Evolutionary conservation across 2,797 vertebrate species (phyloP).

Genomic region (Trachops cirrhosus): DNA sequence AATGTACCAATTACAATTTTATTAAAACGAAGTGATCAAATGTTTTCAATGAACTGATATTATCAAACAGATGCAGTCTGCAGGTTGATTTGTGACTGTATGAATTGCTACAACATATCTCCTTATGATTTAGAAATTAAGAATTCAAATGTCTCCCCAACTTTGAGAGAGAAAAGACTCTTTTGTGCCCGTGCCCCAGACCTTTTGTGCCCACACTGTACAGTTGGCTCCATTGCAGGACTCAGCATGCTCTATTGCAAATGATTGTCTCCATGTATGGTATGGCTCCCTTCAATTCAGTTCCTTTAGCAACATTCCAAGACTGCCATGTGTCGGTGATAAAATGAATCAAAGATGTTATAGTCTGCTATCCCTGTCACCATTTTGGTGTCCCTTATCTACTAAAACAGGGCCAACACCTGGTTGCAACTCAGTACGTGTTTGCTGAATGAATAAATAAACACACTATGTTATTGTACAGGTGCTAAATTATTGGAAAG

Average conservation of each 20-base stretch:
- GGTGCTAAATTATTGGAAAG: background rate
- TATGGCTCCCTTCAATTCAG: background rate
- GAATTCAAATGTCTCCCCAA: background rate
- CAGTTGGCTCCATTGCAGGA: too few species aligned
- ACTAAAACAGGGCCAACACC: background rate
- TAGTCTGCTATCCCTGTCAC: background rate
- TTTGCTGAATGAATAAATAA: slow-evolving; percentile 15
- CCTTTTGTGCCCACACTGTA: background rate
- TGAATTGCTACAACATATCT: background rate
- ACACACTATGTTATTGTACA: background rate
- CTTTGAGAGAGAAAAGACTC: background rate
- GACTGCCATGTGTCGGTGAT: background rate
- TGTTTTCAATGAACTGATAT: background rate
- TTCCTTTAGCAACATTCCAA: background rate
- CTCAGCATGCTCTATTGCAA: background rate
- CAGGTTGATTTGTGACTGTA: background rate
- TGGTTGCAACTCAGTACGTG: background rate
- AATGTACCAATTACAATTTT: background rate
- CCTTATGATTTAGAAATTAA: background rate
- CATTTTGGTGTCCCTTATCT: background rate
- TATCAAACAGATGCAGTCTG: background rate
- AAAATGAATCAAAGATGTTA: slow-evolving; percentile 1
- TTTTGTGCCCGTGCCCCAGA: background rate
- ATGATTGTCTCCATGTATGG: background rate
- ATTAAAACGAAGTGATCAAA: background rate